A percentile compares a stretch with the other conserved stretches of the same genome.
phyloP scores from a whole-genome alignment of 2,797 vertebrate genomes.

The Nothura maculosa region DNA sequence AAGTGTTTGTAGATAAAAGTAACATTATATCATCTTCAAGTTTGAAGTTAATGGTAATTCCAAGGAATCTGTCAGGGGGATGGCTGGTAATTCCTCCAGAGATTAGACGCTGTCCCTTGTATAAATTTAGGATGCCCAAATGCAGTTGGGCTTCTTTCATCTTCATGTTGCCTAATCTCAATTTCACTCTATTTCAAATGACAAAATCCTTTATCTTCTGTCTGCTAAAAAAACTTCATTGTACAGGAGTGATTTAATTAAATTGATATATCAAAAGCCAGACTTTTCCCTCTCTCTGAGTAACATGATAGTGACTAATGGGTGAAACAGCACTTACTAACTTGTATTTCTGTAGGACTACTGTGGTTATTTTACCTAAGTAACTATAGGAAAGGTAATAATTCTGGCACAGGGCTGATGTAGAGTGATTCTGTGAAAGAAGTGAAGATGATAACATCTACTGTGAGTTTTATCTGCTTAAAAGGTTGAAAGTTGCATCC shows the following conservation, averaged over 20 bases:
- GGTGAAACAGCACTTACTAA: background rate
- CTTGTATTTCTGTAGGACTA: background rate
- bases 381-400: background rate
- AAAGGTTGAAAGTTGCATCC: rapidly evolving
- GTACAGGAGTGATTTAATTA: background rate
- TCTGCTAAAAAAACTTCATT: background rate
- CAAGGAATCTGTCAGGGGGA: background rate
- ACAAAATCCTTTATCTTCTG: background rate
- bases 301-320: background rate
- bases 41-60: background rate
- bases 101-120: background rate
- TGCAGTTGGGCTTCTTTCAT: background rate
- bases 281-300: background rate
- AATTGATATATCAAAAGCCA: background rate
- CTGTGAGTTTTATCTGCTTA: background rate
- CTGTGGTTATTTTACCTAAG: background rate
- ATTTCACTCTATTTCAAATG: background rate
- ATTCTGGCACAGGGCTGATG: background rate
- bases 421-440: background rate
- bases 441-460: background rate
- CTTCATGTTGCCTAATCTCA: background rate
- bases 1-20: background rate
- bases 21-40: background rate
- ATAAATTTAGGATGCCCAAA: background rate
- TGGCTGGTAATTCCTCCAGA: background rate